Base-by-base conservation (phyloP, 1,140 invertebrate species). In the Caenorhabditis briggsae region DNA sequence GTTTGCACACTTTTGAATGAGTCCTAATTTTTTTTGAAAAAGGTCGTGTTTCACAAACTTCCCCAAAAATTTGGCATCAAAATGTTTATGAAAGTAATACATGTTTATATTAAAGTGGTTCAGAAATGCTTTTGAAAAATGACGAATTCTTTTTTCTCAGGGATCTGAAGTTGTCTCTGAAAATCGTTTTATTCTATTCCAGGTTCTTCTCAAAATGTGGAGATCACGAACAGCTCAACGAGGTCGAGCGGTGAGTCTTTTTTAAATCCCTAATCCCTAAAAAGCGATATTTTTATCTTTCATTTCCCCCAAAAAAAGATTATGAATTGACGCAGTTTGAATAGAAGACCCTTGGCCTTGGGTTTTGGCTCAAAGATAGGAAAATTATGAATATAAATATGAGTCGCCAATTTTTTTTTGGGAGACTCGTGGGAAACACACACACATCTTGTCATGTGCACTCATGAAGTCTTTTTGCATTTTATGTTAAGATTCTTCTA, bases 341-440 rank as follows among this genome's bases (percentile, higher is more conserved):
- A 33, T 53, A 14, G 50, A 53, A 53, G 25, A 64, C 59, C 33
- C 59, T 41, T 64, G 23, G 6, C n/a, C 59, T 33, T 33, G 33
- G 33, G 33, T 33, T 33, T 33, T 33, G 33, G 33, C 25, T 25
- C 12, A 14, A 53, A 53, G 12, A 14, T 16, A 2, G 6, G 9
- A 64, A 64, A 33, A 25, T 20, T 23, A 33, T 64, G 59, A 64
- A 64, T 64, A 41, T 2, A 33, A 33, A 33, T 41, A 41, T 33
- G 25, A 11, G 50, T 53, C 50, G 33, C 33, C 33, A 33, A 33
- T 53, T 16, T 53, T 53, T 53, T 53, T 11, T 1, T 1, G 33
- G 56, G 59, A 64, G 59, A 64, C 23, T 64, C 59, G 59, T 64
- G 59, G 59, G 59, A 64, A 64, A 64, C 20, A 64, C 56, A n/a